Conservation (phyloP, 2,113 vertebrate species). For the Carlito syrichta region DNA sequence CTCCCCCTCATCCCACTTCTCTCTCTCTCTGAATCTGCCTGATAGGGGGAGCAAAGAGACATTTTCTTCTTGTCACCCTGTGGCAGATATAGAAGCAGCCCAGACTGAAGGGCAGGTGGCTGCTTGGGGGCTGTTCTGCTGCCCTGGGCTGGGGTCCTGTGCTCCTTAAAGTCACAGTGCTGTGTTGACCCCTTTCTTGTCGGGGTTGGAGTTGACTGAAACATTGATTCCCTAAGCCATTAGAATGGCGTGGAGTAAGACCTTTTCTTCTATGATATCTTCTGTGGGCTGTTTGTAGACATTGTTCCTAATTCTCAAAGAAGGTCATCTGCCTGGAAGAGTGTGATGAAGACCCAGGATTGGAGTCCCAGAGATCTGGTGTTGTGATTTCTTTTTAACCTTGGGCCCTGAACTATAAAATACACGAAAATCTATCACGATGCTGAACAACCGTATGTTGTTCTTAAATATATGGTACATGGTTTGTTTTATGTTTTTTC, state of each 20-base stretch:
- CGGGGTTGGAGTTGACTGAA: background rate
- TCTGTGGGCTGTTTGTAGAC: background rate
- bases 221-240: background rate
- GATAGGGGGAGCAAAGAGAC: background rate
- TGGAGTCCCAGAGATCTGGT: background rate
- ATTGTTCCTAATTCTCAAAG: background rate
- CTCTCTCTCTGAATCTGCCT: background rate
- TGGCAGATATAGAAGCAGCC: background rate
- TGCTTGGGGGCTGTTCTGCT: no score
- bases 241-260: background rate
- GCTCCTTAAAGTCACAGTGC: background rate
- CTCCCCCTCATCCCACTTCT: background rate
- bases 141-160: background rate
- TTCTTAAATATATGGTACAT: slow-evolving; percentile 1
- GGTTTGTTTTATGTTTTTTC: slow-evolving; percentile 10
- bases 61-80: background rate
- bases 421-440: background rate
- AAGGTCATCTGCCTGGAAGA: background rate
- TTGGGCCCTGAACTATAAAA: background rate
- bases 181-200: background rate
- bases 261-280: background rate
- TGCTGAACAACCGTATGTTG: background rate
- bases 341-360: background rate
- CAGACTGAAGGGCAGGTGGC: background rate
- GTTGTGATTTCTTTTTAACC: background rate